Conservation (phyloP, 2,888 invertebrate genomes). For the Spicauda simplicius region DNA sequence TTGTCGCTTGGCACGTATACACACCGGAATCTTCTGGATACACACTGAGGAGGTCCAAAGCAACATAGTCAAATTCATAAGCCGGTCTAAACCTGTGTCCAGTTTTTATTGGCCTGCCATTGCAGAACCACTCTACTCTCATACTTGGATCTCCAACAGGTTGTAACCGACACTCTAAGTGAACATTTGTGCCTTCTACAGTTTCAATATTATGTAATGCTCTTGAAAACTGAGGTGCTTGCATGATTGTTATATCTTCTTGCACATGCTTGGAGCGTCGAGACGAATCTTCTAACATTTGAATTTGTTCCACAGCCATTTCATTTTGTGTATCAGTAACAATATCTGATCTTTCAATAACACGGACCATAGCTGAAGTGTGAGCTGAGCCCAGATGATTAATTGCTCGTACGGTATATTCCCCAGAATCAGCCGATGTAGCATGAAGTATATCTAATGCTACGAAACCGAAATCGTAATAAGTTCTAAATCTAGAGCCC, state of each 20-base stretch:
- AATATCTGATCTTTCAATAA: conserved; percentile 92
- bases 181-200: conserved; percentile 95
- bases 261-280: conserved; percentile 88
- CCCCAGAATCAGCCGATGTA: conserved; percentile 96
- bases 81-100: conserved; percentile 98
- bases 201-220: conserved; percentile 95
- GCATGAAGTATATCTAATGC: conserved; percentile 97
- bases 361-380: conserved; percentile 95
- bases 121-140: conserved; percentile 98
- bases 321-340: conserved; percentile 96
- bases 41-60: conserved; percentile 97
- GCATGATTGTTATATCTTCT: conserved; percentile 93
- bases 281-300: conserved; percentile 93
- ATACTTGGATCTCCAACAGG: conserved; percentile 96
- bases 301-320: conserved; percentile 95
- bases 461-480: conserved; percentile 98
- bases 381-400: conserved; percentile 97
- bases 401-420: conserved; percentile 96
- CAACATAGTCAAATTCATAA: conserved; percentile 98
- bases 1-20: conserved; percentile 97
- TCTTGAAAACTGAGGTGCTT: conserved; percentile 94
- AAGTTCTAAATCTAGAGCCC: conserved; percentile 96
- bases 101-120: conserved; percentile 95
- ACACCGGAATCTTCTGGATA: conserved; percentile 99
- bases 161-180: conserved; percentile 95